Evolutionary conservation across 1,140 invertebrate species (phyloP).

Genomic region (Psilanteris sp.): DNA sequence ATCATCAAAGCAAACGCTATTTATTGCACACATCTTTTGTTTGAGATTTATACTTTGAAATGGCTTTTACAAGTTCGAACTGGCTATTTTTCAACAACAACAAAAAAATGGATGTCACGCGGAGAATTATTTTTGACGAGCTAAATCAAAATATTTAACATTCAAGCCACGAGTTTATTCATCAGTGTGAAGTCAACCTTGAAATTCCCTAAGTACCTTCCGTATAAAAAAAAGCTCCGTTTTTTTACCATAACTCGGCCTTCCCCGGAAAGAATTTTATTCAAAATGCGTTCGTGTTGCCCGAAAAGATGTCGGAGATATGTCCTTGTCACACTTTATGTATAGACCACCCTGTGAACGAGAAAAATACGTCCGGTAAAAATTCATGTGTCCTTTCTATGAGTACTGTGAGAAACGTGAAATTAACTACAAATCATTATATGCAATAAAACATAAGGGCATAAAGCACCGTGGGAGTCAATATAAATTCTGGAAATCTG

Average conservation of each 20-base stretch:
- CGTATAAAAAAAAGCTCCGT: conserved; percentile 34
- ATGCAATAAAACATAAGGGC: conserved; percentile 29
- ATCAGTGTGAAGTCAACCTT: conserved; percentile 39
- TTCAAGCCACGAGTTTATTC: conserved; percentile 45
- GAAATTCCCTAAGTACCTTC: conserved; percentile 62
- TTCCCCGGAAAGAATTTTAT: conserved; percentile 39
- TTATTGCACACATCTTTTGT: conserved; percentile 47
- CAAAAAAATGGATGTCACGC: conserved; percentile 42
- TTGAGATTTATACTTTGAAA: conserved; percentile 33
- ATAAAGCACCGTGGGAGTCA: conserved; percentile 20
- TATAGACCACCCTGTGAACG: conserved; percentile 52
- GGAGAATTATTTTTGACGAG: conserved; percentile 50
- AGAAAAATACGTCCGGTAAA: conserved; percentile 34
- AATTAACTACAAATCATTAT: conserved; percentile 51
- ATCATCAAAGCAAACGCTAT: conserved; percentile 55
- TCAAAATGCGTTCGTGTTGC: conserved; percentile 30
- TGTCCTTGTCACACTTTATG: conserved; percentile 49
- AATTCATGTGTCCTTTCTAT: conserved; percentile 19
- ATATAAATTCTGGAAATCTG: conserved; percentile 35
- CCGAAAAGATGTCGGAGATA: conserved; percentile 43
- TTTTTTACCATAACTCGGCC: conserved; percentile 10
- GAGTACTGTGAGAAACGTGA: not conserved
- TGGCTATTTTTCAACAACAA: conserved; percentile 35
- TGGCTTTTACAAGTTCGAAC: conserved; percentile 6
- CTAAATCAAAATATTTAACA: conserved; percentile 62